Evolutionary conservation across 2,113 vertebrate species (phyloP), one percentile per base, ranked within the genome.

Genomic region (Laticauda laticaudata): DNA sequence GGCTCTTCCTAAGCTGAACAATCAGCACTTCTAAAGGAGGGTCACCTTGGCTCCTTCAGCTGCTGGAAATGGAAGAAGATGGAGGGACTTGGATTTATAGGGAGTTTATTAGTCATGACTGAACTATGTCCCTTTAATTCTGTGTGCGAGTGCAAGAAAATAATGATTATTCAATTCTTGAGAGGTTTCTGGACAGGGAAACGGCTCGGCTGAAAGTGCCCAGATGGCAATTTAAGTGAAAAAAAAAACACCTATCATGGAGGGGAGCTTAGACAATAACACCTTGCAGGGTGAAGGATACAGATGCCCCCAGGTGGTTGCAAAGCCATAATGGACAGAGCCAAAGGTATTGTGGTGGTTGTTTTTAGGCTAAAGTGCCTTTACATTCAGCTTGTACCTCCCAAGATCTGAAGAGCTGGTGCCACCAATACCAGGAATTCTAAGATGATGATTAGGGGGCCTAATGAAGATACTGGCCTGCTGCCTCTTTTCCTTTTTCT

Each of bases 401-500:
- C 94, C 93, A 24, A 39, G 69, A 81, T 5, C 81, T 24, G 15
- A 39, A 34, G 48, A 91, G n/a, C 21, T 7, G 39, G 5, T 26
- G 94, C 96, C 97, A 96, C 94, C 95, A 93, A 97, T 93, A 96
- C 95, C 91, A 96, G 34, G 39, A 9, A 39, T 39, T 81, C 18
- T 9, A 20, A 39, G 15, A 3, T 3, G 69, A 34, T 3, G 69
- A 39, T 81, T 3, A 81, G 34, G 1, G 20, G 14, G 15, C 34
- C 18, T 81, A 39, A 75, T 75, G 1, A 39, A 75, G 96, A 96
- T 97, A 1, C 5, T 23, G 21, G 15, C 20, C 87, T 34, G 3
- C 15, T 23, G 26, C 18, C 5, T 20, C 34, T 55, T 10, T 7
- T 24, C 4, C 14, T 14, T 34, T 4, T 14, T n/a, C 20, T 57